Base-by-base conservation (phyloP, 2,113 vertebrate species). In the Pantherophis guttatus region DNA sequence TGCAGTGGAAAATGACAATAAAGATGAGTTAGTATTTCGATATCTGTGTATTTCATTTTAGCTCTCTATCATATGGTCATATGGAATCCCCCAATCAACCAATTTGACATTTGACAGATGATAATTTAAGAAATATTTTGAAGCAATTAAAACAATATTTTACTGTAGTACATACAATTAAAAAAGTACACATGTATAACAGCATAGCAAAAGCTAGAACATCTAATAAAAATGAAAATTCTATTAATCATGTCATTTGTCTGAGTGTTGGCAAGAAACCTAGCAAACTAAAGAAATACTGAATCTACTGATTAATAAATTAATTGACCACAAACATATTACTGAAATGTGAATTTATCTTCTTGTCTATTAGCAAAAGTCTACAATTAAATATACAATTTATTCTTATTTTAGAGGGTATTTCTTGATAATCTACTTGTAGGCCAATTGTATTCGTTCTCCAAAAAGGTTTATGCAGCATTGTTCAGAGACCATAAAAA, bases 261-360 rank as follows among this genome's bases (percentile, higher is more conserved):
- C 94, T 96, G 93, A 89, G 93, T 86, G 88, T 89, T 96, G 94
- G 88, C 89, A 93, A 96, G 91, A 94, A 75, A 95, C 90, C 93
- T 94, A 57, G 90, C 92, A 96, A 90, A 88, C 70, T 50, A 89
- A 85, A 23, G 1, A 33, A 91, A 8, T 87, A 65, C 53, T 87
- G 81, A 0, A 48, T 50, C 15, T 5, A 0, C 0, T 3, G 8
- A 95, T 1, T 96, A 91, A 90, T 94, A 92, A 94, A 95, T 96
- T 92, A 94, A 26, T 96, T 90, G 81, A 95, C 95, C 92, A 23
- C 44, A 93, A 89, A 89, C 59, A 89, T 94, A 95, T 93, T 94
- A 81, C 92, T 93, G 89, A 19, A 95, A 62, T 17, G 58, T 75
- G 21, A 26, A 75, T 75, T 93, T 75, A 88, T 94, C 92, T 88